Conservation (phyloP, 35 echinoderm and acorn worm genomes). For the Anneissia japonica region DNA sequence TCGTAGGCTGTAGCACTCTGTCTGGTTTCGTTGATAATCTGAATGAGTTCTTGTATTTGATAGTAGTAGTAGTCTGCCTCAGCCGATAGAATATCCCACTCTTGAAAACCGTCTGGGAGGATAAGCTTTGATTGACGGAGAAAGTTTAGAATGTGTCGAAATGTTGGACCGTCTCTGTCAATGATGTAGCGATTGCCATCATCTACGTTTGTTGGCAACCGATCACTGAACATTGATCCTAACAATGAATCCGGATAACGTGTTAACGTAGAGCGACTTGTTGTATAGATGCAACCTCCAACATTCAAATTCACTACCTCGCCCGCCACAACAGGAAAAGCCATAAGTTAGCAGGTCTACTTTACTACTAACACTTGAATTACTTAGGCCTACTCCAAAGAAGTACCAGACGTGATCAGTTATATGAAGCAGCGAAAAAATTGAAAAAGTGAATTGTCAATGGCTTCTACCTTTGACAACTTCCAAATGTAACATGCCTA, state of each 20-base stretch:
- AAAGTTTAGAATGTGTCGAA: slow-evolving; percentile 56
- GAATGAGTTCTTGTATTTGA: slow-evolving; percentile 45
- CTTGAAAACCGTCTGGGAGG: slow-evolving; percentile 49
- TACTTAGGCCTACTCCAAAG: too few species aligned
- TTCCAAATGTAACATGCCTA: too few species aligned
- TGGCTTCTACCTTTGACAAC: too few species aligned
- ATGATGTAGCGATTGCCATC: background rate
- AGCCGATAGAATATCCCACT: slow-evolving; percentile 23
- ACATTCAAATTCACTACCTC: slow-evolving; percentile 27
- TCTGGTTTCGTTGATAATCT: slow-evolving; percentile 20
- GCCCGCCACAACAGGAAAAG: too few species aligned
- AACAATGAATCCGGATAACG: slow-evolving; percentile 16
- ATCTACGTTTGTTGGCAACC: background rate
- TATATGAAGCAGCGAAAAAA: too few species aligned
- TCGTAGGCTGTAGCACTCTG: slow-evolving; percentile 50
- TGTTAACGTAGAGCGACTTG: slow-evolving; percentile 14
- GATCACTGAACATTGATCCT: slow-evolving; percentile 14
- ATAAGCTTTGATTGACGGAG: slow-evolving; percentile 38
- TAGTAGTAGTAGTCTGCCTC: slow-evolving; percentile 49
- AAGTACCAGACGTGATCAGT: too few species aligned
- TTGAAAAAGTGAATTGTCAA: too few species aligned
- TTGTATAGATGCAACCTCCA: slow-evolving; percentile 23
- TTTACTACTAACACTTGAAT: too few species aligned
- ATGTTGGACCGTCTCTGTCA: background rate
- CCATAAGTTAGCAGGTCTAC: too few species aligned